Percentiles rank a stretch among this genome's conserved stretches.
Conservation (phyloP, 2,797 vertebrate genomes). For the Myotis myotis region DNA sequence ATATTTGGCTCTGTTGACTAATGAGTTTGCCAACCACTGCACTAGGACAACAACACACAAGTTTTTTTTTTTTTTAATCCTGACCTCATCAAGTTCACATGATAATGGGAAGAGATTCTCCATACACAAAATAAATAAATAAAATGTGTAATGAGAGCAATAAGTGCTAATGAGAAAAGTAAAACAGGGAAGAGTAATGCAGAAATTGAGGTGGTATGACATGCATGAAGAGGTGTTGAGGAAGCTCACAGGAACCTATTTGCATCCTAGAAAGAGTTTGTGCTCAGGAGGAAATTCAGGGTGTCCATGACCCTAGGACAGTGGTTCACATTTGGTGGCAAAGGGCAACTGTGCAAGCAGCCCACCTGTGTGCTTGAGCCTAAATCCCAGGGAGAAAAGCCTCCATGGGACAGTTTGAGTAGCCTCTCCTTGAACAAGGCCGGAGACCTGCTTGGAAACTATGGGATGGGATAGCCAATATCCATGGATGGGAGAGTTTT, state of each 20-base stretch:
- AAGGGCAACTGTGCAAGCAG: neutral
- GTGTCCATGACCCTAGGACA: no score
- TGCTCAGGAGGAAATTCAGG: neutral
- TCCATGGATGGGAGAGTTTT: neutral
- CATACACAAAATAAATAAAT: neutral
- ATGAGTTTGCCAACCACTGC: no score
- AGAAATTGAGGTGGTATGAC: neutral
- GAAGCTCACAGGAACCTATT: neutral
- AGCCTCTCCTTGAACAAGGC: neutral
- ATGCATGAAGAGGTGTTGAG: neutral
- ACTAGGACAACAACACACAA: neutral
- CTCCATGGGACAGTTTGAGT: neutral
- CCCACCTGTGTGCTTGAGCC: neutral
- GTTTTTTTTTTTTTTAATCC: neutral
- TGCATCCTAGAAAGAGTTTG: neutral
- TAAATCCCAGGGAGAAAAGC: neutral
- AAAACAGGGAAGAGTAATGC: neutral
- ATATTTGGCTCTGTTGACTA: no score
- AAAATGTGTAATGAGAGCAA: neutral
- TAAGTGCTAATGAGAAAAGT: neutral
- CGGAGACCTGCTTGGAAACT: neutral
- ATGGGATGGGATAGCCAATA: neutral
- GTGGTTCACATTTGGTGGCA: neutral
- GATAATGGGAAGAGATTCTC: neutral
- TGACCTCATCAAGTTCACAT: neutral